Base-by-base conservation (phyloP, 2,797 vertebrate species). In the Odontamblyopus rebecca region DNA sequence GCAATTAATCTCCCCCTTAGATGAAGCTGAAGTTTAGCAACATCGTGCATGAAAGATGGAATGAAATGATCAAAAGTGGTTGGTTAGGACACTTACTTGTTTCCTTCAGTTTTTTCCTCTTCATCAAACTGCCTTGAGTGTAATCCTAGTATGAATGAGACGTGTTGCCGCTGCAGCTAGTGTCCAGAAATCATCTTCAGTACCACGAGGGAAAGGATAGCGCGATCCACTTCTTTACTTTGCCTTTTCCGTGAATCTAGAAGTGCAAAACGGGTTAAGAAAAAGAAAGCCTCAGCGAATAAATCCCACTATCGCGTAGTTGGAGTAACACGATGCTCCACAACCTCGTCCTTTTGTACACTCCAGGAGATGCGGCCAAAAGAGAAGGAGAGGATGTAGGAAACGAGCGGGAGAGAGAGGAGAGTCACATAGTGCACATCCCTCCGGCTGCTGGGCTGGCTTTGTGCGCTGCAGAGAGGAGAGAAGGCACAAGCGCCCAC, bases 361-460 rank as follows among this genome's bases (percentile, higher is more conserved):
- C 77, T 85, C 85, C 78, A 32, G 73, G 59, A 86, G 85, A 85
- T 71, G 81, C 76, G 76, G 84, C 83, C 89, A 83, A 54, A 38
- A 29, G 50, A 78, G 80, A 81, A 69, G 84, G 79, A 51, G 77
- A 73, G 18, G 65, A 32, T 35, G 44, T 18, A n/a, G 32, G 27
- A 30, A 16, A 50, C 6, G 63, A 48, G 63, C 63, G 29, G 65
- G 65, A 67, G 38, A 64, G 26, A 50, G 63, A 83, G 74, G 77
- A 86, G 80, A 73, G 85, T 84, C 83, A 75, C 88, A 73, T 67
- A 85, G 84, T 85, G 91, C 86, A 87, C 91, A 89, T 91, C 91
- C 86, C 87, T 67, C 83, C 78, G 82, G 85, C 82, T 81, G 86
- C 82, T 90, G 77, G 77, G 82, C 82, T 78, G 80, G 76, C 85